Conservation (phyloP, 2,113 vertebrate genomes). For the Coturnix japonica region DNA sequence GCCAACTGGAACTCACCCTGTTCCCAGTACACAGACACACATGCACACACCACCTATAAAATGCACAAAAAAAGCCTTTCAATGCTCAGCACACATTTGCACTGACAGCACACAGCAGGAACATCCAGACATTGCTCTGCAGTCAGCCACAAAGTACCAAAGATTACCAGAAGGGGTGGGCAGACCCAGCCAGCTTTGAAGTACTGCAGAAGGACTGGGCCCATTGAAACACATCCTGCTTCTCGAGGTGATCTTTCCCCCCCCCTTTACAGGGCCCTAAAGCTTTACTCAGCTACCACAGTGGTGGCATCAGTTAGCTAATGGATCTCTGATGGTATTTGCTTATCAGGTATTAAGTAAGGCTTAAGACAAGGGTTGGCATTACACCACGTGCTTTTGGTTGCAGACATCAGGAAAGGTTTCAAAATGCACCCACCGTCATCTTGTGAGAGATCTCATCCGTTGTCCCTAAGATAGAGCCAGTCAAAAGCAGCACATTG, state of each 20-base stretch:
- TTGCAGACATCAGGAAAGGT: not conserved
- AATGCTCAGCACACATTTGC: rapidly evolving
- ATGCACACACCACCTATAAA: rapidly evolving
- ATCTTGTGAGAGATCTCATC: not conserved
- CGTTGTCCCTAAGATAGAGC: not conserved
- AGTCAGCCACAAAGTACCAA: not conserved
- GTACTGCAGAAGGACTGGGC: not conserved
- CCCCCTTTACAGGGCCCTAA: too few relatives aligned
- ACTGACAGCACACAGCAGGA: not conserved
- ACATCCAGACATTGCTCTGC: rapidly evolving
- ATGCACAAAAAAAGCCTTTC: not conserved
- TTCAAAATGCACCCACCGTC: not conserved
- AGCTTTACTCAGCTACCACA: not conserved
- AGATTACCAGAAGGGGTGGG: rapidly evolving
- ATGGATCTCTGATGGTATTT: not conserved
- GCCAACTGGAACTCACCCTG: rapidly evolving
- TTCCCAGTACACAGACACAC: rapidly evolving
- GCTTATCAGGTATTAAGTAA: not conserved
- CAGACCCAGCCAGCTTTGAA: not conserved
- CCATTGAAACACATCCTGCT: not conserved
- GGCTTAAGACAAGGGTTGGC: not conserved
- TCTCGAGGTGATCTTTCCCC: not conserved
- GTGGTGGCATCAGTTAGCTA: not conserved
- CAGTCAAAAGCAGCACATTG: not conserved
- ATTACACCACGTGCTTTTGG: not conserved